Base-by-base conservation (phyloP, 1,140 invertebrate species). In the Ceratoteleas bidentatus region DNA sequence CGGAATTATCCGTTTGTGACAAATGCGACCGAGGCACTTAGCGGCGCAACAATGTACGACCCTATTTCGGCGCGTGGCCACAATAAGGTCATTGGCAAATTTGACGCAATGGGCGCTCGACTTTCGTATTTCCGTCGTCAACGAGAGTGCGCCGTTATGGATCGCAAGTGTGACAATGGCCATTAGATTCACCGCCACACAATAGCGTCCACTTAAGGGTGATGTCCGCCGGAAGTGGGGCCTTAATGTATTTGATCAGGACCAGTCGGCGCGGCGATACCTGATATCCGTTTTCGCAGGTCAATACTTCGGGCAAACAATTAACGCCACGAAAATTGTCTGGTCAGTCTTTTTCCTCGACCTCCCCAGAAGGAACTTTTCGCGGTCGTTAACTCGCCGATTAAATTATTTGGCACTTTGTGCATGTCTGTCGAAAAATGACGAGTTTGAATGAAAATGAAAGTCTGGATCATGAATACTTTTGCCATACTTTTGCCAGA, bases 161-260 rank as follows among this genome's bases (percentile, higher is more conserved):
- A 75, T 72, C 69, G 58, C 61, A 69, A 78, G 47, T 70, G 70
- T 78, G 80, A 86, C 83, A 85, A 86, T 86, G 32, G 77, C 78
- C 60, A 62, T 80, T 70, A 83, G 75, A 84, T 84, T 86, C 84
- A 86, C 64, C 78, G 81, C 43, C 52, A 65, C 76, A 87, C 85
- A 88, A 88, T 85, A 68, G 74, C 72, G 66, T 53, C 82, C 84
- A 88, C 87, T 87, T 86, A 86, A 66, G 77, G 54, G 53, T 56
- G 43, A 85, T 80, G 80, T 86, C 84, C 82, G 84, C 87, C 86
- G 87, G 88, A 89, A 87, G 86, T 83, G 57, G 64, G 57, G 68
- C 69, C 83, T 84, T 88, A 89, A 89, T 89, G 88, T 89, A 87
- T 89, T 89, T 89, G 88, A 86, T 84, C 84, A 85, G 82, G 85